Evolutionary conservation across 53 echinoderm and acorn worm genomes (phyloP), one percentile per base, ranked within the genome.

Genomic region (Patiria pectinifera): DNA sequence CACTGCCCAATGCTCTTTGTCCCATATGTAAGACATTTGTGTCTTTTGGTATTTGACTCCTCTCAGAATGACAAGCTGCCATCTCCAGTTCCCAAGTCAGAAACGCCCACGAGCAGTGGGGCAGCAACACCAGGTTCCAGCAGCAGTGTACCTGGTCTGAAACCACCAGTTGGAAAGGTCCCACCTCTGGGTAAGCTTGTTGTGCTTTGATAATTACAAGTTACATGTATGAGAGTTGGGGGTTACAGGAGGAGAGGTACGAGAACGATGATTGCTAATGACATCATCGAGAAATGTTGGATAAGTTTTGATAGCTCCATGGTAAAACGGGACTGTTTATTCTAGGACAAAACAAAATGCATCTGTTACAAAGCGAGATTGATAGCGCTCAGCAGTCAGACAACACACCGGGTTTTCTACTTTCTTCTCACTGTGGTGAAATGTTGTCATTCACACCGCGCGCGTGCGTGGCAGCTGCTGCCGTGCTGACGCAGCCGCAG

Each of bases 91-190:
- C 96, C 97, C 13, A 99, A 99, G 87, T 96, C 99, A 45, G 99
- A 97, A 76, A 99, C 97, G 3, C 99, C 99, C 12, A 97, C 99
- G 4, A 99, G 97, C 88, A 96, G 99, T 82, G 99, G 97, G 59
- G 99, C 99, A 62, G 97, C 97, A 35, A 99, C 99, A 11, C 99
- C 99, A 47, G 97, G 97, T 24, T 96, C 96, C 62, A 96, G 97
- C 84, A 97, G 99, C 83, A 95, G 98, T 77, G 93, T 95, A 26
- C 94, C 96, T 48, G 97, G 99, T 80, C 94, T 97, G 35, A 99
- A 97, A 90, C 99, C 95, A 13, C 95, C 95, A 63, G 86, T 95
- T 23, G 95, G 94, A 60, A 96, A 95, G 84, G 96, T 94, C 59
- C 95, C 95, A 4, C 93, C 97, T 18, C 59, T 96, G 88, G 96